A percentile compares a stretch with the other conserved stretches of the same genome.
Evolutionary conservation across 1,140 invertebrate genomes (phyloP).

Genomic region (Drosophila pandora): DNA sequence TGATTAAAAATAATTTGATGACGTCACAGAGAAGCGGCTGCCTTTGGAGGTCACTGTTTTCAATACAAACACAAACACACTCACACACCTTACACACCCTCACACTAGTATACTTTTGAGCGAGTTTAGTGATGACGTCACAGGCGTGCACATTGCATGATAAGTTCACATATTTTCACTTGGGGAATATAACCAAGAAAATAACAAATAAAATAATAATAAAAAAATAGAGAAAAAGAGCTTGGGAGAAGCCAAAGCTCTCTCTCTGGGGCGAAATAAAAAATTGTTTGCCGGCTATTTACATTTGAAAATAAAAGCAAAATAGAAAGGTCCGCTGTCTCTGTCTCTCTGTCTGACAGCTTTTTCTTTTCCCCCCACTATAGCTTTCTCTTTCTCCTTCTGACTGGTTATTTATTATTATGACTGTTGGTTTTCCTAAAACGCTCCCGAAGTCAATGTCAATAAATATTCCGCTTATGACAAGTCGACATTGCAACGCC

Average conservation of each 20-base stretch:
- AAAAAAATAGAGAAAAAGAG: neutral
- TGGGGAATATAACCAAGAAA: neutral
- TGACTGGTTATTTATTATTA: constrained; percentile 53
- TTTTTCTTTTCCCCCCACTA: neutral
- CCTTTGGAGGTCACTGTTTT: constrained; percentile 40
- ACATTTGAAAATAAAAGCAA: constrained; percentile 27
- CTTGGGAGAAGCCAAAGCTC: constrained; percentile 16
- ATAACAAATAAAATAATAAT: neutral
- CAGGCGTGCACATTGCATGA: constrained; percentile 30
- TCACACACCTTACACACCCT: too few species aligned
- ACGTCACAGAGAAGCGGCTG: constrained; percentile 50
- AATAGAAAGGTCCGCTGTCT: constrained; percentile 12
- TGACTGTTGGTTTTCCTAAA: constrained; percentile 21
- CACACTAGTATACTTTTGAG: neutral
- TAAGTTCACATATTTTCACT: constrained; percentile 40
- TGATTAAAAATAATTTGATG: constrained; percentile 72
- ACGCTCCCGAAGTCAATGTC: constrained; percentile 24
- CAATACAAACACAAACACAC: neutral
- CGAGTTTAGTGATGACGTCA: constrained; percentile 49
- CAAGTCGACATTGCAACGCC: constrained; percentile 9
- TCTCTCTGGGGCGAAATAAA: constrained; percentile 29
- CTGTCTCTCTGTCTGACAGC: neutral
- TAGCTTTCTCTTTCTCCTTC: constrained; percentile 1
- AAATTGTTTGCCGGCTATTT: constrained; percentile 45
- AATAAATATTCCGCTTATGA: constrained; percentile 77